Evolutionary conservation across 2,113 vertebrate genomes (phyloP), one percentile per base, ranked within the genome.

Genomic region (Nibea coibor): DNA sequence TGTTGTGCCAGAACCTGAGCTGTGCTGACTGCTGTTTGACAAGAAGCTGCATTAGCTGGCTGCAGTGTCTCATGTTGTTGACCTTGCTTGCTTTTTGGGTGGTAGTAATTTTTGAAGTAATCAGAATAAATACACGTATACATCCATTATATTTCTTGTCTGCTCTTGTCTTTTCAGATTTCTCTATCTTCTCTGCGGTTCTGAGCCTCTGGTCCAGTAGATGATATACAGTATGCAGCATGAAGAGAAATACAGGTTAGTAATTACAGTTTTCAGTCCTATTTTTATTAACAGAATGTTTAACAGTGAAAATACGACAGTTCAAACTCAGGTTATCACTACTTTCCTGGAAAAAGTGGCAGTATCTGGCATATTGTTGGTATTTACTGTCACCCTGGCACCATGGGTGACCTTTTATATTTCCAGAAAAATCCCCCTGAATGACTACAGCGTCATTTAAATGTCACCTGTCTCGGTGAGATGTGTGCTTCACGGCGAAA

Each of bases 391-490:
- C 51, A 56, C 48, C 39, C 31, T 75, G 54, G 82, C 76, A 72
- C 69, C 58, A 24, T 63, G n/a, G n/a, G 28, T 85, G 87, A 88
- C 86, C 90, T 92, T 39, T 91, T 87, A 79, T 61, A 63, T 86
- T 80, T 78, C 59, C 80, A 72, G 64, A 74, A 64, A 78, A 78
- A 66, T 68, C 79, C 74, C 73, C 75, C 81, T 69, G 50, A 79
- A 62, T 20, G 20, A 69, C 65, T 50, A 78, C n/a, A 54, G 61
- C 78, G 82, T 85, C 48, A 4, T 83, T 83, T 87, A 90, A 92
- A 93, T 91, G 92, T 91, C 90, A 90, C 69, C 86, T 68, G 75
- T 82, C 86, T 88, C 75, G 35, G 72, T 56, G 8, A 12, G 71
- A 90, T 69, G 62, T 64, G 63, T 28, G 75, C 81, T 78, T 72